Conservation (phyloP, 2,888 invertebrate species). For the Epinotia nisella region DNA sequence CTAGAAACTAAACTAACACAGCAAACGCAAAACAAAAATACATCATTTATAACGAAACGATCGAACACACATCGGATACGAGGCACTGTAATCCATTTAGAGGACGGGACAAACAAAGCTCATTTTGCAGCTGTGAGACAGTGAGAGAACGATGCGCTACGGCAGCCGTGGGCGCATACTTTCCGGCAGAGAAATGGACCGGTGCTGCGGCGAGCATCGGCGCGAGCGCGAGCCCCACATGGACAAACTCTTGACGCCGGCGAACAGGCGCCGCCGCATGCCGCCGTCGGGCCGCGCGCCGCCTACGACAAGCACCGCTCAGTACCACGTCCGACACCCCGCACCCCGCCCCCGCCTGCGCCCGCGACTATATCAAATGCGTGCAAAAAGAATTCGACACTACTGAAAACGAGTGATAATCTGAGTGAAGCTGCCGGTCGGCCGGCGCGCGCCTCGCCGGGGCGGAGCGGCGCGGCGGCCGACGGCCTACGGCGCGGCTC, state of each 20-base stretch:
- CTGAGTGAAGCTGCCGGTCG: conserved; percentile 73
- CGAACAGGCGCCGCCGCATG: conserved; percentile 90
- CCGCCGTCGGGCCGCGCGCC: conserved; percentile 85
- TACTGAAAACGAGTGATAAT: conserved; percentile 79
- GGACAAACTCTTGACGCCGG: conserved; percentile 92
- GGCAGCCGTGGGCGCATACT: conserved; percentile 86
- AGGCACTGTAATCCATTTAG: conserved; percentile 73
- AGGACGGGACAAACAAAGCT: conserved; percentile 81
- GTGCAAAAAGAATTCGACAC: conserved; percentile 79
- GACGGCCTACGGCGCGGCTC: conserved; percentile 72
- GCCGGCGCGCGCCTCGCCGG: conserved; percentile 54
- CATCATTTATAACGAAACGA: conserved; percentile 60
- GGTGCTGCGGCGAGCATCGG: conserved; percentile 89
- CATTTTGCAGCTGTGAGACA: conserved; percentile 66
- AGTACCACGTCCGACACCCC: conserved; percentile 68
- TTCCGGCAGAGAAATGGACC: conserved; percentile 94
- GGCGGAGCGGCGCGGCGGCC: conserved; percentile 57
- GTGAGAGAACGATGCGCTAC: conserved; percentile 77
- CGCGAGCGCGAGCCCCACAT: conserved; percentile 88
- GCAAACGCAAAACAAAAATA: conserved; percentile 72
- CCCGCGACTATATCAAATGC: conserved; percentile 75
- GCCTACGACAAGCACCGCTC: conserved; percentile 82
- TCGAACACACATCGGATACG: conserved; percentile 77
- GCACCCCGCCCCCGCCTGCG: conserved; percentile 71
- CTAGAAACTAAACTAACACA: conserved; percentile 77